Conservation (phyloP, 2,113 vertebrate species). For the Otolemur garnettii region DNA sequence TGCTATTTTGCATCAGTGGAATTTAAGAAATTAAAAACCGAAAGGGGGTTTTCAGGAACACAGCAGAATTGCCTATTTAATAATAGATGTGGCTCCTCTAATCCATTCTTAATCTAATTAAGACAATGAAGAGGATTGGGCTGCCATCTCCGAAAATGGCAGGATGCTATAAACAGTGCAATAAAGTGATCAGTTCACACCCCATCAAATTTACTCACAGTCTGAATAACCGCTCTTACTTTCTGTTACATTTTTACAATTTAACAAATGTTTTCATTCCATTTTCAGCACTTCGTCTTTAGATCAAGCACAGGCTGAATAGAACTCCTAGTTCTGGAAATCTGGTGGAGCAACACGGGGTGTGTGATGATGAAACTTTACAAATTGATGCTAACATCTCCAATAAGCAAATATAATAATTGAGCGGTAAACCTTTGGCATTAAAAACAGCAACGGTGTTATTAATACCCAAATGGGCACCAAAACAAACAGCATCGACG, state of each 20-base stretch:
- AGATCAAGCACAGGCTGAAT: neutral
- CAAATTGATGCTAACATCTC: constrained; percentile 69
- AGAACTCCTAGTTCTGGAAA: constrained; percentile 52
- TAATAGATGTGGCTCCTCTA: constrained; percentile 73
- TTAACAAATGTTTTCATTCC: constrained; percentile 66
- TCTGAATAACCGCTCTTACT: constrained; percentile 60
- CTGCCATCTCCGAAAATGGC: constrained; percentile 64
- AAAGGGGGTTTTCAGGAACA: constrained; percentile 67
- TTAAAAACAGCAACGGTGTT: constrained; percentile 72
- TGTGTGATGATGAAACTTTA: constrained; percentile 66
- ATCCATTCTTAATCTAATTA: constrained; percentile 82
- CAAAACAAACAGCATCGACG: constrained; percentile 76
- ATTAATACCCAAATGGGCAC: constrained; percentile 72
- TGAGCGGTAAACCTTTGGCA: constrained; percentile 79
- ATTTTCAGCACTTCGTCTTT: constrained; percentile 38
- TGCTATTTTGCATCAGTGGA: constrained; percentile 48
- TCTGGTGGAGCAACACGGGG: constrained; percentile 22
- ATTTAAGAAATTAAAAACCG: constrained; percentile 72
- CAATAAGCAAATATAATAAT: constrained; percentile 77
- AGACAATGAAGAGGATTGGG: constrained; percentile 70
- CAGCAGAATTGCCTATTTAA: constrained; percentile 74
- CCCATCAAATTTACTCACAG: constrained; percentile 76
- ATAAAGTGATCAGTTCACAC: constrained; percentile 69
- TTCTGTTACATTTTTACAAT: constrained; percentile 68
- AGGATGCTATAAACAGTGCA: constrained; percentile 70